Evolutionary conservation across 2,113 vertebrate species (phyloP).

Genomic region (Nanger granti): DNA sequence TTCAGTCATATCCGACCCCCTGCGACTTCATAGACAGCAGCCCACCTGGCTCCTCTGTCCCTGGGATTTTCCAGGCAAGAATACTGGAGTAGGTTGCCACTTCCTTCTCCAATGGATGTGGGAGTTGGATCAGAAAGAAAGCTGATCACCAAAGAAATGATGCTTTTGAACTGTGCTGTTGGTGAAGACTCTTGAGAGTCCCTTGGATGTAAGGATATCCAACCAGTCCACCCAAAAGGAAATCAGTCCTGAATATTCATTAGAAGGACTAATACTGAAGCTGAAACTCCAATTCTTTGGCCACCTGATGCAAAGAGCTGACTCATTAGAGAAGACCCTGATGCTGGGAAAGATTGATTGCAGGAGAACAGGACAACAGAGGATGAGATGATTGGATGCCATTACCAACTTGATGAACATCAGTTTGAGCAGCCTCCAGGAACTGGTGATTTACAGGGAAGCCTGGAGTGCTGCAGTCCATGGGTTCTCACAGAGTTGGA

Average conservation of each 20-base stretch:
- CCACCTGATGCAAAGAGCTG: background rate
- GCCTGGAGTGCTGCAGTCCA: background rate
- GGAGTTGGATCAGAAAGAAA: background rate
- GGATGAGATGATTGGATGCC: background rate
- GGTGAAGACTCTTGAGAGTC: background rate
- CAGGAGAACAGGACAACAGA: background rate
- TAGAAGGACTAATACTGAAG: background rate
- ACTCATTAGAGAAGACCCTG: background rate
- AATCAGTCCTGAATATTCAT: background rate
- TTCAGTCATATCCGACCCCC: background rate
- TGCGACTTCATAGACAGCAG: fast-evolving
- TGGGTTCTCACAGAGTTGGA: background rate
- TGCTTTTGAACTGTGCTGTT: background rate
- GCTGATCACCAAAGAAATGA: background rate
- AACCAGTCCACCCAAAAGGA: background rate
- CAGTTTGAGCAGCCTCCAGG: background rate
- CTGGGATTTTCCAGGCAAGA: background rate
- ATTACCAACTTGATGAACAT: background rate
- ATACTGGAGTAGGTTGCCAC: background rate
- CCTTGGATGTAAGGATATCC: background rate
- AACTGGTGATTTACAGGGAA: background rate
- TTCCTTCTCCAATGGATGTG: background rate
- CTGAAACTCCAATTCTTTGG: background rate
- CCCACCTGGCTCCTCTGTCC: background rate
- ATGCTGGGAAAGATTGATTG: background rate